Evolutionary conservation across 2,888 invertebrate genomes (phyloP).

Genomic region (Neoascia interrupta): DNA sequence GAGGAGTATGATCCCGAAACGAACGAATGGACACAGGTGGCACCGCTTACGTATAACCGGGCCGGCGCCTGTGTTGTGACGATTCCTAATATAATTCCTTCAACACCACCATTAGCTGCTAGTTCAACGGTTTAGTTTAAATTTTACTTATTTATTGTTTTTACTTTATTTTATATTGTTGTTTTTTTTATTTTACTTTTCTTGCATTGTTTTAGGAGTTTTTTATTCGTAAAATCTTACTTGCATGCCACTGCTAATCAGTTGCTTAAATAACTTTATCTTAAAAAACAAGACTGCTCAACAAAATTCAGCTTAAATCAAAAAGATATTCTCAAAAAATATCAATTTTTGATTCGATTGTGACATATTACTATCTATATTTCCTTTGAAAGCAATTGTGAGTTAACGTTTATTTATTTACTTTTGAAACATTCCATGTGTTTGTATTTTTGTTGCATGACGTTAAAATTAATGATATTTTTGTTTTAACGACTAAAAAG

Average conservation of each 20-base stretch:
- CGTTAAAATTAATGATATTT: no score
- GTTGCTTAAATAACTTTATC: no score
- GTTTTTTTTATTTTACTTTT: conserved; percentile 5
- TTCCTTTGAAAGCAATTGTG: no score
- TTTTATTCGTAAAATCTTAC: conserved; percentile 22
- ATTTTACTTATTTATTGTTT: conserved; percentile 25
- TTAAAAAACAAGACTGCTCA: conserved; percentile 18
- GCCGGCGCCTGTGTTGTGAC: conserved; percentile 94
- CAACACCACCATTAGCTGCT: conserved; percentile 76
- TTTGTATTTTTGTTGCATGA: no score
- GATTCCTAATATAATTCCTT: conserved; percentile 80
- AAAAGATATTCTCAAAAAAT: not conserved
- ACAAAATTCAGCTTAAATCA: conserved; percentile 15
- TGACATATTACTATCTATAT: no score
- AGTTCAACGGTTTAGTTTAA: conserved; percentile 79
- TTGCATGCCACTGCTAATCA: conserved; percentile 37
- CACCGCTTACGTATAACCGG: conserved; percentile 89
- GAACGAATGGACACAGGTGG: conserved; percentile 89
- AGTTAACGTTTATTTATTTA: no score
- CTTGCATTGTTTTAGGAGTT: conserved; percentile 24
- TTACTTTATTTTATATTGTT: conserved; percentile 12
- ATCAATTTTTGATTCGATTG: no score
- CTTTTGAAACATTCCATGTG: no score
- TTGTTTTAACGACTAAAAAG: no score
- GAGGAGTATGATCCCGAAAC: conserved; percentile 93